Conservation (phyloP, 2,113 vertebrate species). For the Colistium nudipinnis region DNA sequence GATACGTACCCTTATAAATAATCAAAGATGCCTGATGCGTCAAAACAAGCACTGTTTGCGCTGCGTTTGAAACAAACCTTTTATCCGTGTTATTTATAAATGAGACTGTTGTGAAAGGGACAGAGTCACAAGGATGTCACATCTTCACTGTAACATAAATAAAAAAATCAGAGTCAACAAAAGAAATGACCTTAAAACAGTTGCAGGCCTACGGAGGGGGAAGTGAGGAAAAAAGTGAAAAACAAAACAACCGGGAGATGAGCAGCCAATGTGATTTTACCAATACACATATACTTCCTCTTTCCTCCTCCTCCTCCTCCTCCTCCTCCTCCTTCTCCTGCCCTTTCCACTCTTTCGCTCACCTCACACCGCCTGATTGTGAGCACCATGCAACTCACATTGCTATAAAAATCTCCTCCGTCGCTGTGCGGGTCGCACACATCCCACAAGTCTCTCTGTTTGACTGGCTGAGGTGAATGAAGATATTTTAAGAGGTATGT, state of each 20-base stretch:
- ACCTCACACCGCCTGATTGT: slow-evolving; percentile 2
- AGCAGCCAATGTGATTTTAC: slow-evolving; percentile 6
- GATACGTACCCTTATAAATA: background rate
- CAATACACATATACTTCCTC: slow-evolving; percentile 29
- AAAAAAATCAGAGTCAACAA: background rate
- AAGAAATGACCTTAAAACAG: slow-evolving; percentile 14
- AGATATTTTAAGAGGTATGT: slow-evolving; percentile 53
- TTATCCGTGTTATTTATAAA: background rate
- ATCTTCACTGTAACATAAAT: slow-evolving; percentile 5
- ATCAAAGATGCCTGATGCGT: background rate
- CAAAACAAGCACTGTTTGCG: too few species aligned
- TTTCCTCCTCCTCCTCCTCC: slow-evolving; percentile 41
- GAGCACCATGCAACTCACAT: slow-evolving; percentile 43
- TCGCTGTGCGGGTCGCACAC: slow-evolving; percentile 11
- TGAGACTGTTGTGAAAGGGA: slow-evolving; percentile 12
- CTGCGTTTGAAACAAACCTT: too few species aligned
- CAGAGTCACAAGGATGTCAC: slow-evolving; percentile 39
- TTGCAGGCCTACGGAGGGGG: background rate
- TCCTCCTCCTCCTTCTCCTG: slow-evolving; percentile 30
- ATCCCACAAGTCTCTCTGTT: slow-evolving; percentile 24
- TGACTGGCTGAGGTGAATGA: slow-evolving; percentile 42
- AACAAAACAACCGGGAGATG: background rate
- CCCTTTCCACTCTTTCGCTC: slow-evolving; percentile 44
- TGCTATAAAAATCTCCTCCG: slow-evolving; percentile 42
- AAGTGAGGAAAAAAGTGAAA: slow-evolving; percentile 31